Evolutionary conservation across 2,797 vertebrate genomes (phyloP).

Genomic region (Crocidura indochinensis): DNA sequence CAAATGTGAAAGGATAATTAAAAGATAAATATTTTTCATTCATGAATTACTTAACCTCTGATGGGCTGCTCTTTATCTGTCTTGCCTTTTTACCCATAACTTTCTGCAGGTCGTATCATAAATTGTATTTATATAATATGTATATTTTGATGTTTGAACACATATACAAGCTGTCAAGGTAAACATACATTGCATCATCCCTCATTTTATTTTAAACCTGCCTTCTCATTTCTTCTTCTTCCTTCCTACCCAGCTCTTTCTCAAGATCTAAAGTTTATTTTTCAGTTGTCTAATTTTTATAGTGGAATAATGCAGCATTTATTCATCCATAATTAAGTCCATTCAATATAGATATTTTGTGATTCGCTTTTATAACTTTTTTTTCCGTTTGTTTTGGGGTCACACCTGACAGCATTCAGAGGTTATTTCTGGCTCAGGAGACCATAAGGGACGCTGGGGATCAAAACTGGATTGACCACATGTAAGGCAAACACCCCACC

Average conservation of each 20-base stretch:
- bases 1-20: neutral
- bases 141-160: neutral
- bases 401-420: no score
- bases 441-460: no score
- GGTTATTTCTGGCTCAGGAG: no score
- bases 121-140: neutral
- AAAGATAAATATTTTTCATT: neutral
- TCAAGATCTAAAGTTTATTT: neutral
- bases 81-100: neutral
- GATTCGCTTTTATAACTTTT: neutral
- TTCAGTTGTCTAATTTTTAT: neutral
- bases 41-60: neutral
- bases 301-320: neutral
- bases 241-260: neutral
- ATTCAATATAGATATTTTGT: neutral
- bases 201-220: neutral
- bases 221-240: neutral
- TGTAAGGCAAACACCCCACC: no score
- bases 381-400: neutral
- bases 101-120: neutral
- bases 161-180: neutral
- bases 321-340: neutral
- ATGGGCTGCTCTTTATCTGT: neutral
- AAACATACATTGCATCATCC: neutral
- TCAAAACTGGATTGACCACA: no score